Base-by-base conservation (phyloP, 2,797 vertebrate species). In the Mormyrus hasselquistii region DNA sequence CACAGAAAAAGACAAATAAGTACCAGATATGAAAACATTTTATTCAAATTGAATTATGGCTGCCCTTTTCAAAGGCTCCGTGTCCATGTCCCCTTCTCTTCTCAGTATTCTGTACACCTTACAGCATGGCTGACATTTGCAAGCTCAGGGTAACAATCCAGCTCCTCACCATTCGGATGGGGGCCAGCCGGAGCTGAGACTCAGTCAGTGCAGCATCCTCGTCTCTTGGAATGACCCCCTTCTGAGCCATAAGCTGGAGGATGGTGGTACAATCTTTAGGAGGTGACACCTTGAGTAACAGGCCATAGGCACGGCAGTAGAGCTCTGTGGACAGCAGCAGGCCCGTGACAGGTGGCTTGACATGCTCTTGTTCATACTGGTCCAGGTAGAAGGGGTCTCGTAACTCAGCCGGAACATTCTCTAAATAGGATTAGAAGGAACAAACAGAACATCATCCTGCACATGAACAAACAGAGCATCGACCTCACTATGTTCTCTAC, bases 341-440 rank as follows among this genome's bases (percentile, higher is more conserved):
- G 91, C 95, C 93, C 9, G 95, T 95, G 86, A 98, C 93, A 0
- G 95, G 94, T 0, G 97, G 97, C 89, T 97, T 97, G 79, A 98
- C 94, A 88, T 97, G 97, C 90, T 96, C 96, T 90, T 97, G 96
- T 0, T 95, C 95, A 53, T 96, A 96, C 93, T 97, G 97, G 94
- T 97, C 97, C 0, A 94, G 96, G 91, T 97, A 97, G 88, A 98
- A 95, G 0, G 97, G 97, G 59, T 97, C 96, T 57, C 93, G 94
- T 65, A 98, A 92, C 93, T 97, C 97, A 10, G 94, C 94, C 0
- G 97, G 97, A 38, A 97, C 95, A 0, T 96, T 96, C 88, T 97
- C 97, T 97, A 90, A n/a, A 90, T 6, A 65, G 53, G 87, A 34
- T 90, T 19, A 53, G 12, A 3, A 53, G 25, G 12, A 29, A 76